These are phyloP conservation scores for Timema podura DNA, from an alignment of 2,888 invertebrate species.

Conservation along the genomic window DNA sequence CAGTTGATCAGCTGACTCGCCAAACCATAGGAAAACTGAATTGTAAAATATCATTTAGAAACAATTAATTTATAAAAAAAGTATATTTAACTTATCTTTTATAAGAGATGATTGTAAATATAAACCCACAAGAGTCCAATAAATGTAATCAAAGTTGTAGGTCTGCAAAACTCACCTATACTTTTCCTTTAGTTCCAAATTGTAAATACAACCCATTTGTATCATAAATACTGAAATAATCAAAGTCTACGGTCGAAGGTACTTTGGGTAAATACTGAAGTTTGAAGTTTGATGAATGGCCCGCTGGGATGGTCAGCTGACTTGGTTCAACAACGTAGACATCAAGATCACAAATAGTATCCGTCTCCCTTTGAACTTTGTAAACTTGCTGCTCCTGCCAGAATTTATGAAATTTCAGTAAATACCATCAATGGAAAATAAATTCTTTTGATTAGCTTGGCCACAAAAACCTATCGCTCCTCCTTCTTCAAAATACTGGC, in stretches of 20 bases:
- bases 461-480: no score
- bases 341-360: background rate
- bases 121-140: no score
- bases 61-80: no score
- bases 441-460: no score
- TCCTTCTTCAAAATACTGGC: no score
- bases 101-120: no score
- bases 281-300: background rate
- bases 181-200: conserved; percentile 1
- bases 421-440: no score
- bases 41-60: no score
- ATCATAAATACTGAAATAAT: background rate
- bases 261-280: background rate
- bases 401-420: background rate
- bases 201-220: background rate
- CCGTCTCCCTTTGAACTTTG: background rate
- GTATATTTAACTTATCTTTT: no score
- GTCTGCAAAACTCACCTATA: background rate
- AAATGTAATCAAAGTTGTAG: no score
- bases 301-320: background rate
- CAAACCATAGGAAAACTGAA: no score
- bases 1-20: no score
- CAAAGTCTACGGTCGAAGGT: background rate
- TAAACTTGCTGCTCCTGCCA: conserved; percentile 4
- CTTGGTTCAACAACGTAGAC: background rate